Conservation (phyloP, 2,888 invertebrate species). For the Buathra laborator region DNA sequence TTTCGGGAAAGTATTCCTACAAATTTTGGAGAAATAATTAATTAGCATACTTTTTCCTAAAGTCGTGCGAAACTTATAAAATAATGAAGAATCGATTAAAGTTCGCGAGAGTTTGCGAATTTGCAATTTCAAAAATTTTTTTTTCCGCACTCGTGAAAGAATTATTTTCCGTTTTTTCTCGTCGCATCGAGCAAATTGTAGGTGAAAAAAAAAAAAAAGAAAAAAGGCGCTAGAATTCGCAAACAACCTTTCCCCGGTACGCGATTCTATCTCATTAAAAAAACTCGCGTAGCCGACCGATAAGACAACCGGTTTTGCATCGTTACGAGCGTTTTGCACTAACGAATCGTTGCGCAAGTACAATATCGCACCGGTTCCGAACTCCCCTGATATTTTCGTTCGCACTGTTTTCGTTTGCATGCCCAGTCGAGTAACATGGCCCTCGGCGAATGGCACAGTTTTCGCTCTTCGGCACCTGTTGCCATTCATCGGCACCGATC, state of each 20-base stretch:
- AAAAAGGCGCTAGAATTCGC: background rate
- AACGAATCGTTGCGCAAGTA: constrained; percentile 36
- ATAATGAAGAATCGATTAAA: too few species aligned
- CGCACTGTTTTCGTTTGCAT: background rate
- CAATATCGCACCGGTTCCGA: background rate
- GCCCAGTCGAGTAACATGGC: constrained; percentile 46
- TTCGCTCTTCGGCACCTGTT: constrained; percentile 41
- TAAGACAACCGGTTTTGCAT: constrained; percentile 52
- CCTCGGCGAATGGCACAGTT: constrained; percentile 37
- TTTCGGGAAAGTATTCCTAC: too few species aligned
- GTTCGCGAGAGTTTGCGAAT: too few species aligned
- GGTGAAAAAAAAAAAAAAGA: background rate
- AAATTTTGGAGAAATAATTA: too few species aligned
- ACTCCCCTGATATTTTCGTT: background rate
- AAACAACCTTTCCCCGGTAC: constrained; percentile 5
- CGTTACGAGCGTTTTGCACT: constrained; percentile 21
- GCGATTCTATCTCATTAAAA: background rate
- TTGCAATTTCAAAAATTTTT: too few species aligned
- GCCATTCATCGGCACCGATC: constrained; percentile 47
- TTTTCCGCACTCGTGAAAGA: too few species aligned
- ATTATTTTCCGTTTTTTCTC: background rate
- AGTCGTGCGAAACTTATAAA: too few species aligned
- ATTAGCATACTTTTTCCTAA: too few species aligned
- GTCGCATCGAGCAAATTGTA: background rate
- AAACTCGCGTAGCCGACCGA: constrained; percentile 24